Conservation (phyloP, 1,140 invertebrate species). For the Fopius arisanus region DNA sequence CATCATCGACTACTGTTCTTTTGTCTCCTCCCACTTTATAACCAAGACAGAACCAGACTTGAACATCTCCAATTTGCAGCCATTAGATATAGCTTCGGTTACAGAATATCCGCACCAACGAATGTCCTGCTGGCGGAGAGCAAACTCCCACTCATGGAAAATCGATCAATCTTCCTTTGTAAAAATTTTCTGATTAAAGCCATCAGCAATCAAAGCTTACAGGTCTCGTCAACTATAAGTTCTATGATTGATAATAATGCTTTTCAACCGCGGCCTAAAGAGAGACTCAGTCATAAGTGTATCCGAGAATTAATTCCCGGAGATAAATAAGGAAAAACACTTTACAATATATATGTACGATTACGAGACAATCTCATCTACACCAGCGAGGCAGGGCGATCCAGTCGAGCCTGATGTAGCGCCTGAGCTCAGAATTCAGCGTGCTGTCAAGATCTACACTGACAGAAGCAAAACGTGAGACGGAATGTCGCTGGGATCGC, state of each 20-base stretch:
- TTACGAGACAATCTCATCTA: background rate
- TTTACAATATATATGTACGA: background rate
- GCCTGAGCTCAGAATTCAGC: background rate
- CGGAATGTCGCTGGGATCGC: background rate
- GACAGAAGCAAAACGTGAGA: background rate
- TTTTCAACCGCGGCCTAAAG: background rate
- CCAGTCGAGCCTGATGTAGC: background rate
- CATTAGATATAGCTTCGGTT: background rate
- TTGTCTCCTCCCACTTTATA: constrained; percentile 13
- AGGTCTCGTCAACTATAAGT: background rate
- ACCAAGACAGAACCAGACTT: constrained; percentile 14
- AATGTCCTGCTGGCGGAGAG: constrained; percentile 13
- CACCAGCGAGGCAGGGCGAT: background rate
- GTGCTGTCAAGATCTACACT: background rate
- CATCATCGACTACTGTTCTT: constrained; percentile 32
- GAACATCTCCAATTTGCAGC: constrained; percentile 13
- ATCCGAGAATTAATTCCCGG: background rate
- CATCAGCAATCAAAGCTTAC: background rate
- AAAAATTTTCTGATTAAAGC: background rate
- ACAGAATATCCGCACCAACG: constrained; percentile 14
- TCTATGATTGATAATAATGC: background rate
- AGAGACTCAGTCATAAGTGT: background rate
- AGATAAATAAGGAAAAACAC: background rate
- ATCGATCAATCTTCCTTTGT: background rate
- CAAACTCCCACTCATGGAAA: background rate